A percentile compares a stretch with the other conserved stretches of the same genome.
Conservation (phyloP, 2,113 vertebrate genomes). For the Oenanthe oenanthe region DNA sequence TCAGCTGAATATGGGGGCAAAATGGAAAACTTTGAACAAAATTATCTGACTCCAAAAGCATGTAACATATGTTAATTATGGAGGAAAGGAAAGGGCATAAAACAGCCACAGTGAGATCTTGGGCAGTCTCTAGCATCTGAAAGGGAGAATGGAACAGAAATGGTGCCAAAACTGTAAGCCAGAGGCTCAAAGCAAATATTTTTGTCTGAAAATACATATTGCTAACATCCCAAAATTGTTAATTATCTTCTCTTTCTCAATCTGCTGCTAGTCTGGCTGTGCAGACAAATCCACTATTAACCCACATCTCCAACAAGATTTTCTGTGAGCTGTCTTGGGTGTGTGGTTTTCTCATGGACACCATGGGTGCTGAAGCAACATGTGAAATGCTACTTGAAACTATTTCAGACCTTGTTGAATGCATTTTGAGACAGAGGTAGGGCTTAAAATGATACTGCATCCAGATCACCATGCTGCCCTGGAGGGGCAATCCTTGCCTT, state of each 20-base stretch:
- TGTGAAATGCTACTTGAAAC: neutral
- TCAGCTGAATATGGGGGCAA: neutral
- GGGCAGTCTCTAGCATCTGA: neutral
- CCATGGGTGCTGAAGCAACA: neutral
- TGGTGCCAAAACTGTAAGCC: neutral
- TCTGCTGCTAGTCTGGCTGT: neutral
- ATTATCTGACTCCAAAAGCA: neutral
- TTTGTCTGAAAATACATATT: neutral
- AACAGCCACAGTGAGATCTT: neutral
- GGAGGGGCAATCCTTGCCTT: neutral
- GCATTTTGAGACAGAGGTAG: neutral
- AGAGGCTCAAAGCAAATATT: constrained; percentile 2
- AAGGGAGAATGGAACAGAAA: neutral
- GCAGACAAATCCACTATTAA: neutral
- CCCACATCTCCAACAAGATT: neutral
- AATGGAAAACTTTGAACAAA: neutral
- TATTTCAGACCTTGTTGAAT: neutral
- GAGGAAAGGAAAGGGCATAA: neutral
- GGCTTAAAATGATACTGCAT: neutral
- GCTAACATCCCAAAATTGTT: neutral
- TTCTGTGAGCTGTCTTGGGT: neutral
- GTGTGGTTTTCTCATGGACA: neutral
- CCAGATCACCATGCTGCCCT: neutral
- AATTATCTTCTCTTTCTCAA: constrained; percentile 5
- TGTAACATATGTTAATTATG: neutral